phyloP scores from a whole-genome alignment of 1,140 invertebrate genomes.

The Acyrthosiphon pisum region DNA sequence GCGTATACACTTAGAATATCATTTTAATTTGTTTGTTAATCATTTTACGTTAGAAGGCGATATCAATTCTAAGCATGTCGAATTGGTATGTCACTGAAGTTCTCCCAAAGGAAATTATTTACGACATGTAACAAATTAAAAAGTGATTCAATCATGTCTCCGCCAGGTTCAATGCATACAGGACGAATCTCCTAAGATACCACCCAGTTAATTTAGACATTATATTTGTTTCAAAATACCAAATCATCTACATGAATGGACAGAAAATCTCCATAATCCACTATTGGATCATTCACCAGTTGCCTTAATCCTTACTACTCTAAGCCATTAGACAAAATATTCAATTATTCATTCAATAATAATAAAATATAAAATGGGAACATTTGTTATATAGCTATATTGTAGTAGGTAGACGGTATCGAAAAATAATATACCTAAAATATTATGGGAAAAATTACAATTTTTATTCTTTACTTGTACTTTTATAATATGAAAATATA shows the following conservation, averaged over 20 bases:
- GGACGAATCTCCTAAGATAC: neutral
- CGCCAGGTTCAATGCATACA: neutral
- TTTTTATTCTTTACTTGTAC: neutral
- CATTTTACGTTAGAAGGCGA: neutral
- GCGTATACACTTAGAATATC: neutral
- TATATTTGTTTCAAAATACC: neutral
- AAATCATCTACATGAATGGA: neutral
- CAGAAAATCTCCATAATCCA: neutral
- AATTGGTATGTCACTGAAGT: neutral
- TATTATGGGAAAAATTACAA: neutral
- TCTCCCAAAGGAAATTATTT: neutral
- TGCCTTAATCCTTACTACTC: neutral
- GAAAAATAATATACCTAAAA: neutral
- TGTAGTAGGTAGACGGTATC: too few species aligned
- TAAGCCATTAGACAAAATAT: neutral
- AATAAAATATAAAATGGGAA: neutral
- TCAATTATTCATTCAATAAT: neutral
- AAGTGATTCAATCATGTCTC: conserved; percentile 4
- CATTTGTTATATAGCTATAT: neutral
- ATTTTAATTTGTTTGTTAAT: neutral
- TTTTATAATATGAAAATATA: neutral
- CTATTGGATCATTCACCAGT: neutral
- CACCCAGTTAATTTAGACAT: neutral
- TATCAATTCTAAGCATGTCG: neutral
- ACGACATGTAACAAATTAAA: neutral